Evolutionary conservation across 2,113 vertebrate genomes (phyloP).

Genomic region (Tylochromis polylepis): DNA sequence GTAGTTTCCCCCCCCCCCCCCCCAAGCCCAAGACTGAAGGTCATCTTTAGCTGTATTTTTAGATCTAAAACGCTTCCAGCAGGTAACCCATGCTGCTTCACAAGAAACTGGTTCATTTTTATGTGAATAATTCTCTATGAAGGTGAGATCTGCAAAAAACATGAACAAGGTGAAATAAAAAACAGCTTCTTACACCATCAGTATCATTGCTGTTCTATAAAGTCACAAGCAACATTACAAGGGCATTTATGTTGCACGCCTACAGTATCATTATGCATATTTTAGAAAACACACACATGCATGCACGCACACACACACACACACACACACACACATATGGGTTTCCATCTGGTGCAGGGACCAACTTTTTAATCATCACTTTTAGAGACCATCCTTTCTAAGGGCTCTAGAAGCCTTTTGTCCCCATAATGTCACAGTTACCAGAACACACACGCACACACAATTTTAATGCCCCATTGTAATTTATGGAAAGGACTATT

Average conservation of each 20-base stretch:
- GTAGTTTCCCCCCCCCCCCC: too few species aligned
- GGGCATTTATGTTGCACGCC: neutral
- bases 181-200: neutral
- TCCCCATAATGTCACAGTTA: neutral
- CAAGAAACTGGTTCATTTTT: neutral
- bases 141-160: neutral
- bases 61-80: neutral
- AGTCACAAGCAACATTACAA: neutral
- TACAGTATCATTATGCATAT: neutral
- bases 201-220: neutral
- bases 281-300: neutral
- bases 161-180: neutral
- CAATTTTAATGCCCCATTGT: slow-evolving; percentile 12
- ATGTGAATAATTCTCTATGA: neutral
- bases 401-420: neutral
- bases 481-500: slow-evolving; percentile 20
- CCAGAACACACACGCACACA: neutral
- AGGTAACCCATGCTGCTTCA: neutral
- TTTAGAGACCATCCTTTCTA: neutral
- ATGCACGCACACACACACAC: neutral
- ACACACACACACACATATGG: neutral
- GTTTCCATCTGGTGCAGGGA: neutral
- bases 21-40: neutral
- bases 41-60: neutral
- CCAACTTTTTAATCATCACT: neutral